Base-by-base conservation (phyloP, 2,888 invertebrate genomes). In the Germaria angustata region DNA sequence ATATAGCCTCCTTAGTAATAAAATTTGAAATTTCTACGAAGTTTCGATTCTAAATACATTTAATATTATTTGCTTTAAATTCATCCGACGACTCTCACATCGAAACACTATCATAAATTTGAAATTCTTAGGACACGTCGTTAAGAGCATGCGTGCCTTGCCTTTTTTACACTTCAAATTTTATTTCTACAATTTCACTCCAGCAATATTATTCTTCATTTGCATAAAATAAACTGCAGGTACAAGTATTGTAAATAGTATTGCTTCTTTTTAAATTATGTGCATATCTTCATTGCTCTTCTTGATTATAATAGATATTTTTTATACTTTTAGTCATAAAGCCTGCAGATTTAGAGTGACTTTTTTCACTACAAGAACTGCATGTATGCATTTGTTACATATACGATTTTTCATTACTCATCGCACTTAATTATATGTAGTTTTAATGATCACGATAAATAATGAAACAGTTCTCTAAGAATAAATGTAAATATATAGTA, bases 71-170 rank as follows among this genome's bases (percentile, higher is more conserved):
- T n/a, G n/a, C n/a, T n/a, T 2, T 7, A 24, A 36, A 59, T 15
- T 68, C 59, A 11, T 32, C 22, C 3, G 0, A 11, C 41, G 4
- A 49, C 15, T 59, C 22, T 49, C 44, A 11, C 41, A 46, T 11
- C 28, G 4, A 7, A 28, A 2, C 4, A 22, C 15, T 41, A 28
- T 51, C 17, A 57, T 24, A 32, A 51, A 68, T 65, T 78, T 78
- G 55, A 57, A 51, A 81, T 81, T 68, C 81, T 36, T 53, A 44
- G 8, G 69, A 78, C 69, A 78, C 53, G 44, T 41, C 24, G 3
- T 71, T 59, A 36, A 51, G 46, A 65, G 59, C 66, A 75, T 79
- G 82, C 75, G 59, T 82, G 75, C 79, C 82, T 66, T 65, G 71
- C 75, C 79, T 82, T 75, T 41, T 78, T 73, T 55, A 2, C 41